phyloP scores from a whole-genome alignment of 2,113 vertebrate species.

The Hydrolagus affinis region DNA sequence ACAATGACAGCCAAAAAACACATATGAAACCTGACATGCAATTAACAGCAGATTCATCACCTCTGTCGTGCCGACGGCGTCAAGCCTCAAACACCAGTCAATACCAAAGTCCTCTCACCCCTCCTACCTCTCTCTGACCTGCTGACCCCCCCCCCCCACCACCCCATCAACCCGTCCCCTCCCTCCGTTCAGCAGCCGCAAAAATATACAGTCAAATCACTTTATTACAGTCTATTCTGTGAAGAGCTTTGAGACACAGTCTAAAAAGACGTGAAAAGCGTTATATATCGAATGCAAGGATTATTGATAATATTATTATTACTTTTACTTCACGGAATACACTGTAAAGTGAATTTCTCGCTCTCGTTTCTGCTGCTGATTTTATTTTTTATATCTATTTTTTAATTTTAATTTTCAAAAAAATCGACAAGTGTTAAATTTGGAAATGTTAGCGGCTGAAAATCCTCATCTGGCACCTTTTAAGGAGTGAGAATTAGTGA shows the following conservation, averaged over 20 bases:
- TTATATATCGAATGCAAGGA: too few relatives aligned
- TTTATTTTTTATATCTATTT: conserved; percentile 15
- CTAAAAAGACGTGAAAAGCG: too few relatives aligned
- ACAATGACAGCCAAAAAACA: conserved; percentile 20
- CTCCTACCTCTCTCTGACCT: background rate
- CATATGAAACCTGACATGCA: conserved; percentile 45
- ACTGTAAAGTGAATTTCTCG: too few relatives aligned
- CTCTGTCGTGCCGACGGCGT: conserved; percentile 38
- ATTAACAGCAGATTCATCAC: conserved; percentile 40
- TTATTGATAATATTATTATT: too few relatives aligned
- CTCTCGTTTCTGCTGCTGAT: too few relatives aligned
- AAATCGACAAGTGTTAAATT: background rate
- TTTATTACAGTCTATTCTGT: too few relatives aligned
- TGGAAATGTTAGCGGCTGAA: conserved; percentile 4
- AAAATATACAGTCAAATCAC: too few relatives aligned
- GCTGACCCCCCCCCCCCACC: too few relatives aligned
- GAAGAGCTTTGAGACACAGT: too few relatives aligned
- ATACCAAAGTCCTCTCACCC: conserved; percentile 35
- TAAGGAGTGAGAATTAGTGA: background rate
- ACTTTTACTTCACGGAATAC: too few relatives aligned
- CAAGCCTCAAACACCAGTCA: conserved; percentile 44
- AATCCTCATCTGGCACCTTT: background rate
- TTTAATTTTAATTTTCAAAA: too few relatives aligned
- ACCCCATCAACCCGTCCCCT: background rate
- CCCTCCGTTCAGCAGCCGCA: too few relatives aligned